Conservation (phyloP, 2,113 vertebrate species). For the Motacilla tschutschensis region DNA sequence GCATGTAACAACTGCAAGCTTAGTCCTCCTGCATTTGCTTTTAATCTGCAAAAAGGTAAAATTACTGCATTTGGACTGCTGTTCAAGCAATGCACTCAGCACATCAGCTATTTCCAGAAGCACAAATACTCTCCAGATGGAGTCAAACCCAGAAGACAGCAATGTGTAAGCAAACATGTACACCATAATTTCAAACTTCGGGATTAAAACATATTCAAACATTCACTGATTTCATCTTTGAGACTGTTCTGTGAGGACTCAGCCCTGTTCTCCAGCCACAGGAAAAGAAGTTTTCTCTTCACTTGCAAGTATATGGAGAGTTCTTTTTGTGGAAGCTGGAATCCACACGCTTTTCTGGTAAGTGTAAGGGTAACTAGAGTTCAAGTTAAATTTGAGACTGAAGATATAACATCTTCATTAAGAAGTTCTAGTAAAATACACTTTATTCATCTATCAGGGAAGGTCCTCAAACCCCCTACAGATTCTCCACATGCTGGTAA, state of each 20-base stretch:
- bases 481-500: slow-evolving; percentile 12
- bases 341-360: background rate
- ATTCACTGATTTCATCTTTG: background rate
- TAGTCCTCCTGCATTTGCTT: background rate
- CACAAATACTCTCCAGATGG: background rate
- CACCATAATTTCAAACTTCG: background rate
- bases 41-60: background rate
- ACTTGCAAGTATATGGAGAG: background rate
- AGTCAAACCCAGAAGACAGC: background rate
- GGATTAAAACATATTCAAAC: background rate
- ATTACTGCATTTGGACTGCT: background rate
- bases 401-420: slow-evolving; percentile 17
- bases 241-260: background rate
- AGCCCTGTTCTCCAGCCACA: background rate
- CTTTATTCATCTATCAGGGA: slow-evolving; percentile 7
- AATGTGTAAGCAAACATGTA: background rate
- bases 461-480: slow-evolving; percentile 3
- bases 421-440: background rate
- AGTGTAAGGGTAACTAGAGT: background rate
- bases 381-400: background rate
- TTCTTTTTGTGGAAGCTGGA: background rate
- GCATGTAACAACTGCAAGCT: background rate
- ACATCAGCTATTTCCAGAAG: background rate
- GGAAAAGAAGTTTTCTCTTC: background rate
- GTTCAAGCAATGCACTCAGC: background rate